Conservation (phyloP, 2,888 invertebrate genomes). For the Pterostichus madidus region DNA sequence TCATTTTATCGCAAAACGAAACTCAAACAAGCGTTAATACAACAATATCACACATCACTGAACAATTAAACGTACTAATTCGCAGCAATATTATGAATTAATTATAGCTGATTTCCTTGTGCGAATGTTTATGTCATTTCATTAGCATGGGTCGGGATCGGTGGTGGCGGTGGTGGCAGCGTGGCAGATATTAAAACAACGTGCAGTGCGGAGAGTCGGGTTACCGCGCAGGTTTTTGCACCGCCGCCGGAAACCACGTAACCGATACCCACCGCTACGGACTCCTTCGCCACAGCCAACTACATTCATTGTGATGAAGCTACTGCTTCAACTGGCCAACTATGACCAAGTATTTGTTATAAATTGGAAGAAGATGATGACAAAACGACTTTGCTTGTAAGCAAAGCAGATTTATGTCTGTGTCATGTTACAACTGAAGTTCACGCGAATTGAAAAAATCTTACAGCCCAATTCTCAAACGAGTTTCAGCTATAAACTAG, state of each 20-base stretch:
- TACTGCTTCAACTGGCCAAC: not conserved
- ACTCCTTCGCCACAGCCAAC: not conserved
- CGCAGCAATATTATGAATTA: conserved; percentile 58
- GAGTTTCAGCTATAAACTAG: too few relatives aligned
- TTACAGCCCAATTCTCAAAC: too few relatives aligned
- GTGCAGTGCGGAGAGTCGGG: conserved; percentile 47
- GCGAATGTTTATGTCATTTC: conserved; percentile 61
- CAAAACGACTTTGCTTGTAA: too few relatives aligned
- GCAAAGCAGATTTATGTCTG: too few relatives aligned
- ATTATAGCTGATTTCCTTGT: conserved; percentile 64
- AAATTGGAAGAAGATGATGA: too few relatives aligned
- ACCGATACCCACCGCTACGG: conserved; percentile 48
- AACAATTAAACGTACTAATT: conserved; percentile 48
- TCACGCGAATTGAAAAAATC: too few relatives aligned
- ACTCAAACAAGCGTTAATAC: conserved; percentile 32
- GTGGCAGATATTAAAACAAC: not conserved
- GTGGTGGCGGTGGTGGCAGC: not conserved
- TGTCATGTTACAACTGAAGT: too few relatives aligned
- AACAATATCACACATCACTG: conserved; percentile 44
- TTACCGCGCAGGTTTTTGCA: conserved; percentile 48
- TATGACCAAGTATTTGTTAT: not conserved
- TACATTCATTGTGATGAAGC: conserved; percentile 34
- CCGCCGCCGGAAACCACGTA: conserved; percentile 63
- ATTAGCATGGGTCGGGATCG: conserved; percentile 45
- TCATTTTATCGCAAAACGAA: conserved; percentile 34